These are phyloP conservation scores for Triplophysa dalaica DNA, from an alignment of 2,113 vertebrate species.

Conservation along the genomic window DNA sequence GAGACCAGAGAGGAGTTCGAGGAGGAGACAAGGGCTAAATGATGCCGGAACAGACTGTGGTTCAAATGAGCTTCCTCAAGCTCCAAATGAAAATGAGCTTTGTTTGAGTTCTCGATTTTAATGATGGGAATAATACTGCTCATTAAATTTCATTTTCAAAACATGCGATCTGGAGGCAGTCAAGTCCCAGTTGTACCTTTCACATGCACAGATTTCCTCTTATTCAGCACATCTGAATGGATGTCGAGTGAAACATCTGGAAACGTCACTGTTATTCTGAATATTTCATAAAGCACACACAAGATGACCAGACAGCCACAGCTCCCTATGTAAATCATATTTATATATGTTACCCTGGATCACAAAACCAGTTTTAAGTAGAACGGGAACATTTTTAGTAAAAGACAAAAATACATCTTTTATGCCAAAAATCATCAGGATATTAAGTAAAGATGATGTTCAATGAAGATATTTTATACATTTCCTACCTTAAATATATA, in stretches of 20 bases:
- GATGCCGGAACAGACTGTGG: constrained; percentile 20
- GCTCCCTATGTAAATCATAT: too few relatives aligned
- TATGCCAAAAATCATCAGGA: too few relatives aligned
- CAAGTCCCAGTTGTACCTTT: constrained; percentile 9
- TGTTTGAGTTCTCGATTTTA: constrained; percentile 12
- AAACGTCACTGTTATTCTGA: not conserved
- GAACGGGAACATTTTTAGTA: too few relatives aligned
- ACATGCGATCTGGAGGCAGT: not conserved
- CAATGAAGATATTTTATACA: too few relatives aligned
- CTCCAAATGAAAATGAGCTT: constrained; percentile 41
- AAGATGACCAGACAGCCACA: too few relatives aligned
- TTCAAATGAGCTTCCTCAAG: constrained; percentile 30
- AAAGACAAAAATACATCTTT: too few relatives aligned
- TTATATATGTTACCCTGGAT: too few relatives aligned
- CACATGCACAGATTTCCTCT: not conserved
- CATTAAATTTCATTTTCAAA: constrained; percentile 27
- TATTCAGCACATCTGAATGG: constrained; percentile 28
- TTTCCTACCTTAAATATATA: too few relatives aligned
- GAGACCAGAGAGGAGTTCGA: constrained; percentile 18
- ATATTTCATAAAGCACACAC: too few relatives aligned
- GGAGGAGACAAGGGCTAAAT: constrained; percentile 22
- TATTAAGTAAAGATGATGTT: too few relatives aligned
- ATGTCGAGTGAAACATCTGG: constrained; percentile 25
- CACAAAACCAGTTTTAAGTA: too few relatives aligned
- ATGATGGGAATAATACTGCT: constrained; percentile 30